Base-by-base conservation (phyloP, 2,888 invertebrate genomes). In the Yponomeuta malinellus region DNA sequence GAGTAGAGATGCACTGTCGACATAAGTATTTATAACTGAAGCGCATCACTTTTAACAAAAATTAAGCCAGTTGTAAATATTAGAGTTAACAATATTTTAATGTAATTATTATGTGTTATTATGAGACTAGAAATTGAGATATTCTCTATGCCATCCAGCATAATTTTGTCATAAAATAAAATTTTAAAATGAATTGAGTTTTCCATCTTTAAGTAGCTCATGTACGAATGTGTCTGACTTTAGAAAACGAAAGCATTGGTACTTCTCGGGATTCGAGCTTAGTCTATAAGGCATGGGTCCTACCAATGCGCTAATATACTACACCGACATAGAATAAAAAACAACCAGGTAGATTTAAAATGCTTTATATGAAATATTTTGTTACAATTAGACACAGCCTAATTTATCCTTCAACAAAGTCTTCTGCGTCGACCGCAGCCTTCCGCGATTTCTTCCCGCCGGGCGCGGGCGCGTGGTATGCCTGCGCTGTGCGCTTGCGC, bases 401-500 rank as follows among this genome's bases (percentile, higher is more conserved):
- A 64, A 43, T 33, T 72, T 76, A 78, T 76, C 75, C 79, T 65
- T 85, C 84, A 73, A 93, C 87, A 80, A 92, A 90, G 31, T 76
- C 79, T 74, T 93, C 93, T 2, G 84, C 85, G 70, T 93, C 92
- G 12, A 93, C 82, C 6, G 89, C 85, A 33, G 83, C 90, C 76
- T 93, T 93, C 73, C 85, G 89, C 2, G 88, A 87, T 75, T 89
- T 92, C 76, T 92, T 92, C 4, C 91, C 92, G 12, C 91, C 92
- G 1, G 90, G 87, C 2, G 82, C 74, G 73, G 82, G 84, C 0
- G 90, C 87, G 71, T 90, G 84, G 75, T 82, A 93, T 1, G 83
- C 79, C 71, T 95, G 93, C 0, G 97, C 97, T 0, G 98, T 97
- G 78, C 97, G 94, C 89, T 97, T 97, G 73, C 98, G 93, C 72